These are phyloP conservation scores for Oscheius sp. DNA, from an alignment of 2,888 invertebrate genomes.

Conservation along the genomic window DNA sequence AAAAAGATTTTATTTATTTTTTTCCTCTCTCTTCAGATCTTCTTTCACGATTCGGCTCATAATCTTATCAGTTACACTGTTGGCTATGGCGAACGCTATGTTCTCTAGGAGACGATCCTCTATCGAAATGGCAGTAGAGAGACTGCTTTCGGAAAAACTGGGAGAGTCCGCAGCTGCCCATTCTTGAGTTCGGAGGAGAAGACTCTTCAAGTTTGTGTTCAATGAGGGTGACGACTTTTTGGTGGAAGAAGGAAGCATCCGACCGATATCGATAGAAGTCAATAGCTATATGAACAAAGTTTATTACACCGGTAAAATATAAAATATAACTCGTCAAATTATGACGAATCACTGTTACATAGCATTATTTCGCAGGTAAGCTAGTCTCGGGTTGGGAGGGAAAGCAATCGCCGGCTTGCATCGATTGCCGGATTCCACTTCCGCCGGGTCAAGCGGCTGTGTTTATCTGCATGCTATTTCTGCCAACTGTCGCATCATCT, in stretches of 20 bases:
- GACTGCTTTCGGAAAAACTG: not conserved
- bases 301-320: too few relatives aligned
- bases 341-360: not conserved
- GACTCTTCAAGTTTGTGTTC: not conserved
- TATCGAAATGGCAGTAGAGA: not conserved
- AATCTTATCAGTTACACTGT: not conserved
- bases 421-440: not conserved
- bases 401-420: not conserved
- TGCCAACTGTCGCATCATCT: too few relatives aligned
- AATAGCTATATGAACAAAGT: not conserved
- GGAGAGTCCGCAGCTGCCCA: not conserved
- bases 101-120: not conserved
- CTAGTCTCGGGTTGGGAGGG: not conserved
- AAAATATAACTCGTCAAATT: not conserved
- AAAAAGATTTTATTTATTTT: conserved; percentile 3
- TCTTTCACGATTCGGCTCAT: not conserved
- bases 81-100: not conserved
- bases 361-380: not conserved
- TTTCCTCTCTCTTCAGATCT: not conserved
- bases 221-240: not conserved
- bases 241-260: not conserved
- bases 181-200: not conserved
- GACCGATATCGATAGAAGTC: not conserved
- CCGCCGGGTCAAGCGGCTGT: not conserved
- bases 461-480: not conserved